phyloP scores from a whole-genome alignment of 1,140 invertebrate species.

The Apis florea region DNA sequence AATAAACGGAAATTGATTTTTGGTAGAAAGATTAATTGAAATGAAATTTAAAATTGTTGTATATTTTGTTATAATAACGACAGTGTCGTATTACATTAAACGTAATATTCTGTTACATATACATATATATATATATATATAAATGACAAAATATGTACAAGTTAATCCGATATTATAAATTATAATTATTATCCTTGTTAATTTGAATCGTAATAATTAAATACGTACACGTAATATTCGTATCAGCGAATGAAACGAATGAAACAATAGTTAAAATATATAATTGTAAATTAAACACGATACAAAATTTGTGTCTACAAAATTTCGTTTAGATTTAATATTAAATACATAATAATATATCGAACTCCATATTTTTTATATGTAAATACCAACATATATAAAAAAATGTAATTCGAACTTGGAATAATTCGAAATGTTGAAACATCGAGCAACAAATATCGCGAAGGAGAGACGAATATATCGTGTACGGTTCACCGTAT shows the following conservation, averaged over 20 bases:
- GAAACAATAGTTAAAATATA: no score
- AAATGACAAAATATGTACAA: not conserved
- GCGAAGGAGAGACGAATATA: not conserved
- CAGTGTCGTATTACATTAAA: not conserved
- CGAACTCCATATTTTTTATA: not conserved
- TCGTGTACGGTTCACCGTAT: not conserved
- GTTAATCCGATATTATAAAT: not conserved
- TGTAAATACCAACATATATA: not conserved
- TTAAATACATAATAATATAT: no score
- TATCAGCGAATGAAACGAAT: not conserved
- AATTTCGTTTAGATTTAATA: no score
- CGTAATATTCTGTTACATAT: not conserved
- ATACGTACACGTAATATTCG: not conserved
- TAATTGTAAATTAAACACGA: no score
- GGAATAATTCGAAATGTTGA: not conserved
- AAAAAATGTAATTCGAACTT: not conserved
- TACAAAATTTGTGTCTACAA: no score
- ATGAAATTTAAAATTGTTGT: not conserved
- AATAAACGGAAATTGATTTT: no score
- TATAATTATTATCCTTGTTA: not conserved
- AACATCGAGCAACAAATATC: not conserved
- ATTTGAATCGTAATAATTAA: not conserved
- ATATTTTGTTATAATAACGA: not conserved
- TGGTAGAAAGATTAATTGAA: not conserved
- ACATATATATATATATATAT: no score